phyloP scores from a whole-genome alignment of 1,140 invertebrate species.

The Drosophila sechellia region DNA sequence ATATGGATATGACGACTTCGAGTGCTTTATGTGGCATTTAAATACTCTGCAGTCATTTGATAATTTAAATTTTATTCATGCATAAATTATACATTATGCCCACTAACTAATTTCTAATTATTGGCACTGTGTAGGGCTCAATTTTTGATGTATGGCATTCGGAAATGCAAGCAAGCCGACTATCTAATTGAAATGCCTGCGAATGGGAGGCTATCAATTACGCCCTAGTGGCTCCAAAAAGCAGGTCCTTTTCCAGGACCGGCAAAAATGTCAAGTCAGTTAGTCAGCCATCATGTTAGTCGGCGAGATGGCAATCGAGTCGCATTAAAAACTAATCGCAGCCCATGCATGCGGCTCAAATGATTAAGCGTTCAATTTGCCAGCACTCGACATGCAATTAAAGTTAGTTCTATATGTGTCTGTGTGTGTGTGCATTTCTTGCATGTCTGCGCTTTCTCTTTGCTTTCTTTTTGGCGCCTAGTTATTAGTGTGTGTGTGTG shows the following conservation, averaged over 20 bases:
- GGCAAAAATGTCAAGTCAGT: background rate
- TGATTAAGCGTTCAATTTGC: constrained; percentile 64
- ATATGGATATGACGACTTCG: constrained; percentile 1
- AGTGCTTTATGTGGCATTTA: background rate
- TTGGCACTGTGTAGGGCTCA: background rate
- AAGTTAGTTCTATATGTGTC: constrained; percentile 14
- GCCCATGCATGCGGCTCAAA: constrained; percentile 51
- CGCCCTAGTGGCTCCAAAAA: background rate
- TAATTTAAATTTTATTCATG: too few species aligned
- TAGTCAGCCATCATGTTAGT: constrained; percentile 7
- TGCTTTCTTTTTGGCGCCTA: constrained; percentile 11
- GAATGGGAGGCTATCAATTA: constrained; percentile 8
- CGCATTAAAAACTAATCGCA: constrained; percentile 67
- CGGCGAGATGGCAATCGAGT: constrained; percentile 48
- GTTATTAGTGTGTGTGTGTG: constrained; percentile 10
- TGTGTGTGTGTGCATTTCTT: background rate
- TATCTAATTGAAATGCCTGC: constrained; percentile 31
- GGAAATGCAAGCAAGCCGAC: background rate
- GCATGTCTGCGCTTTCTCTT: constrained; percentile 3
- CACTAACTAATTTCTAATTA: background rate
- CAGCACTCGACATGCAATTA: constrained; percentile 60
- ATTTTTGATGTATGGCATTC: background rate
- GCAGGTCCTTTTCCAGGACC: background rate
- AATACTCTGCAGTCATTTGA: background rate
- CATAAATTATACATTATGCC: too few species aligned